Evolutionary conservation across 2,797 vertebrate genomes (phyloP), one percentile per base, ranked within the genome.

Genomic region (Dendrocincla tyrannina): DNA sequence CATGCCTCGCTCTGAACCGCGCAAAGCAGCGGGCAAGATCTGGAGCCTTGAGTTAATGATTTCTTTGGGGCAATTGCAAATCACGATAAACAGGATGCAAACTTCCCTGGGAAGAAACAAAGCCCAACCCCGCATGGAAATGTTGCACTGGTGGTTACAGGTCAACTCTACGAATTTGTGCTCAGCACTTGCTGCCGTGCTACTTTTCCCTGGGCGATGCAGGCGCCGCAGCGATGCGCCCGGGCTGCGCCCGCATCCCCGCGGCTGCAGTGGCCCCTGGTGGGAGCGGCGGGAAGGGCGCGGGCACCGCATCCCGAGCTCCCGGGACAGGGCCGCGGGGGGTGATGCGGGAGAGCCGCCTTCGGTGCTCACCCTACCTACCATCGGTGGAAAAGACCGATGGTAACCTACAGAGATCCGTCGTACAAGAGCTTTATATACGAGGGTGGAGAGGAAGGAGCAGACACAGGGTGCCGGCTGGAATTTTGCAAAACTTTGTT

Each of bases 181-280:
- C n/a, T 6, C 1, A 35, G 14, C 5, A 0, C 19, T 49, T 33
- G 1, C 0, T 3, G 2, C 6, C 11, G 19, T 3, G 49, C 30
- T 41, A 0, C 22, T 19, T 33, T 28, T 30, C 55, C 41, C 30
- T 5, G 1, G 2, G 55, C 35, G 32, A 1, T 10, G 63, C 0
- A 3, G 55, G 0, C 33, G 6, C 17, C 55, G 0, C 62, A 55
- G 81, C 18, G 53, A 1, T 1, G 67, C 37, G 9, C 55, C 27
- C 46, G 1, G 24, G 70, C 74, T 2, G 73, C 20, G 77, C 5
- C 46, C 49, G 3, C 75, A 94, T 89, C 85, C 88, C 46, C 3
- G 62, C 78, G 94, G 89, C 96, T 97, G 85, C 95, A 97, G 94
- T 76, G 97, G 9, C 97, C 97, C 74, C 98, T 97, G 70, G 91